Evolutionary conservation across 1,140 invertebrate species (phyloP), one percentile per base, ranked within the genome.

Genomic region (Trichoplusia ni): DNA sequence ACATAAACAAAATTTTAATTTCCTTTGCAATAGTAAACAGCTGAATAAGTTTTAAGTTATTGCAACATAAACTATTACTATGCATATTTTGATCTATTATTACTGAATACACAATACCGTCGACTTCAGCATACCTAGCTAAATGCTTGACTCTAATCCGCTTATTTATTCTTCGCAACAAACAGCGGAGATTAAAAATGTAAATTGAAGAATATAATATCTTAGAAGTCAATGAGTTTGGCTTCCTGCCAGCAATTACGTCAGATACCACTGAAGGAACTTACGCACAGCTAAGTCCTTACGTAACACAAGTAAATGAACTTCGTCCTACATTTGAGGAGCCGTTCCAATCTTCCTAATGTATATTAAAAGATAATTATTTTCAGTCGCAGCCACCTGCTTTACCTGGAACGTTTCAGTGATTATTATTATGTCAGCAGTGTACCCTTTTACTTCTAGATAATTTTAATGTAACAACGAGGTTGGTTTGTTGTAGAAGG

Each of bases 331-430:
- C 27, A 35, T 51, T 11, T 9, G 29, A 11, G 47, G 29, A 51
- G 29, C 21, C 19, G 40, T 40, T 38, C 29, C 33, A 40, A 31
- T 53, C 21, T 37, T 18, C 29, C 42, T 35, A 19, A 27, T 33
- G 56, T 38, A n/a, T 21, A 60, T 60, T 35, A 60, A 60, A 60
- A 40, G 38, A 16, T 46, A 19, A 40, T 60, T 46, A 60, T 40
- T 59, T 25, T 27, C 16, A 31, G 56, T 33, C 27, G 29, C 56
- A 29, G 42, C 56, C 60, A 63, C 46, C 60, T 63, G 60, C 60
- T 63, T 21, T 38, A 42, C 56, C 19, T 46, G 13, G 23, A 46
- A 60, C 46, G 46, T 60, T 42, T 60, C 25, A 11, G 16, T 60
- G 23, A 60, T 60, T 60, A 46, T 60, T 60, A 60, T 60, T 35